A percentile compares a stretch with the other conserved stretches of the same genome.
Evolutionary conservation across 2,797 vertebrate genomes (phyloP).

Genomic region (Catharus ustulatus): DNA sequence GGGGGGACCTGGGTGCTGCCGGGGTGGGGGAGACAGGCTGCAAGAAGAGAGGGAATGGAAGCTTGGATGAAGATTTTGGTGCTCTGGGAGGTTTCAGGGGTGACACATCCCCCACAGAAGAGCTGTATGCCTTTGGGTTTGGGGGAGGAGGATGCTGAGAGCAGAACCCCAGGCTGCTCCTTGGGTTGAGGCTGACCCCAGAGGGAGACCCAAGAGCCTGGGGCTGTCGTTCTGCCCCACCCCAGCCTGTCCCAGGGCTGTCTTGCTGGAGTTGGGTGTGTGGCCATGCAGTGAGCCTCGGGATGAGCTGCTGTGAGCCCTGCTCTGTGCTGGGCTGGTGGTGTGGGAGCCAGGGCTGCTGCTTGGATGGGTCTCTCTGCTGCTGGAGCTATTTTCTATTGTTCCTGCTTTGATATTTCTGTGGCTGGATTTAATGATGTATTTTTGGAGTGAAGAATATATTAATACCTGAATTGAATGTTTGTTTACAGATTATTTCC

Average conservation of each 20-base stretch:
- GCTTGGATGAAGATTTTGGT: not conserved
- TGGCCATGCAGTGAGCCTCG: not conserved
- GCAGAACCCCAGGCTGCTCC: not conserved
- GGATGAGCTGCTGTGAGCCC: not conserved
- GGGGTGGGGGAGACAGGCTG: not conserved
- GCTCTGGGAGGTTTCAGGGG: not conserved
- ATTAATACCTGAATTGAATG: slow-evolving; percentile 44
- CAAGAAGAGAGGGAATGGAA: not conserved
- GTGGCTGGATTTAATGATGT: slow-evolving; percentile 58
- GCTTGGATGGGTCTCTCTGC: not conserved
- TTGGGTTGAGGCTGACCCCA: not conserved
- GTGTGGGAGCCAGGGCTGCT: not conserved
- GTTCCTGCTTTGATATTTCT: slow-evolving; percentile 61
- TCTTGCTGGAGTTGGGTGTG: not conserved
- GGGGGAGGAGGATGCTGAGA: not conserved
- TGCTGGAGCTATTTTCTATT: slow-evolving; percentile 45
- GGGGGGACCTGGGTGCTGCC: accelerated
- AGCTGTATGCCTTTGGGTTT: not conserved
- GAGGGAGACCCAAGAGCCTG: not conserved
- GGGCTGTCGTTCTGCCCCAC: not conserved
- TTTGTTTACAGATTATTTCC: slow-evolving; percentile 66
- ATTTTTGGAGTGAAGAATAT: slow-evolving; percentile 51
- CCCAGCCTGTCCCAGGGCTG: not conserved
- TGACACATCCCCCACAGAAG: accelerated
- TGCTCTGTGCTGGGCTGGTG: not conserved